phyloP scores from a whole-genome alignment of 2,113 vertebrate genomes.

The Chaetops frenatus region DNA sequence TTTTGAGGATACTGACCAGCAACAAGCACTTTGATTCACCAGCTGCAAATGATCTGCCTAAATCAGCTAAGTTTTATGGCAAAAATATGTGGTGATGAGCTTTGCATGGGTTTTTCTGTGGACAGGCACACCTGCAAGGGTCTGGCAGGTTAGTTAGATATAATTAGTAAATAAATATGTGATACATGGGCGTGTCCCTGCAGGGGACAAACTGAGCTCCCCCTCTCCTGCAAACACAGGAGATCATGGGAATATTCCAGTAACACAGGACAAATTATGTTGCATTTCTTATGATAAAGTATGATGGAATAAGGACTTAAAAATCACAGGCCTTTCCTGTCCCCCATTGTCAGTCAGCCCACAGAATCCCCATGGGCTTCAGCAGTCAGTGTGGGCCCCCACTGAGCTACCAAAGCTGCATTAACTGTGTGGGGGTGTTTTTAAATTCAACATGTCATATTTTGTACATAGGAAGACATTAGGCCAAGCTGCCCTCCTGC shows the following conservation, averaged over 20 bases:
- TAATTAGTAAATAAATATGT: background rate
- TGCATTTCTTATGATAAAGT: background rate
- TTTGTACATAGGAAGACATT: background rate
- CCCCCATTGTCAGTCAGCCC: background rate
- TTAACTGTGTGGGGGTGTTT: background rate
- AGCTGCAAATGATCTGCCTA: background rate
- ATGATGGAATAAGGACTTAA: background rate
- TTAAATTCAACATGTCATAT: background rate
- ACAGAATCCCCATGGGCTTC: background rate
- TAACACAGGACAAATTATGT: background rate
- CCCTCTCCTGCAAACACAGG: background rate
- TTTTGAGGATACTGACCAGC: background rate
- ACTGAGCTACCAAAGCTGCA: background rate
- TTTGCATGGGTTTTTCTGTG: background rate
- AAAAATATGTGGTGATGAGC: fast-evolving
- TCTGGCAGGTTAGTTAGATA: background rate
- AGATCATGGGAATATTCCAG: background rate
- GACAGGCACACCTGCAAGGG: background rate
- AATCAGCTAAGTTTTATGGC: background rate
- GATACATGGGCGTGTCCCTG: background rate
- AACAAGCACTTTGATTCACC: background rate
- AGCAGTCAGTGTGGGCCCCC: background rate
- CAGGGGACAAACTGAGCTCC: background rate
- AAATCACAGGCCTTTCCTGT: background rate
- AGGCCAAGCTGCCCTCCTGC: background rate